Conservation (phyloP, 2,113 vertebrate species). For the Ceuthmochares aereus region DNA sequence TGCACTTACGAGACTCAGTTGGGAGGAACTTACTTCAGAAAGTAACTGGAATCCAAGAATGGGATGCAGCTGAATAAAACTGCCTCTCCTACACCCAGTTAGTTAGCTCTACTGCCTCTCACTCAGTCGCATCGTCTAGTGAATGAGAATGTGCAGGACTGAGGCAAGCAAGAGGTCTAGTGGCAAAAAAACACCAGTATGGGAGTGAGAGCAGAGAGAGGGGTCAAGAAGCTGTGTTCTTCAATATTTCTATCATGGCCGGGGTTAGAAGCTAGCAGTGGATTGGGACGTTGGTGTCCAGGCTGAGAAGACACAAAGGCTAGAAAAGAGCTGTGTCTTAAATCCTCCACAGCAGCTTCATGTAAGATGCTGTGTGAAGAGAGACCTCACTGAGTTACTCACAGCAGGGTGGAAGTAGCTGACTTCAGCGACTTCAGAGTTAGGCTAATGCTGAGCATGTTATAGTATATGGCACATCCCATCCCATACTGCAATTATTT, state of each 20-base stretch:
- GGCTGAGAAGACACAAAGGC: background rate
- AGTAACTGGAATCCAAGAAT: background rate
- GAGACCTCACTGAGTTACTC: slow-evolving; percentile 22
- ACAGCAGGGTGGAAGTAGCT: slow-evolving; percentile 11
- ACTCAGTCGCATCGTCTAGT: background rate
- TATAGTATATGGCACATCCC: slow-evolving; percentile 27
- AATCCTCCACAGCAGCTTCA: background rate
- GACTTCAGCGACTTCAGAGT: slow-evolving; percentile 30
- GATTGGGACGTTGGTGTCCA: background rate
- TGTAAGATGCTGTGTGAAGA: background rate
- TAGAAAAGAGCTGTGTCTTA: background rate
- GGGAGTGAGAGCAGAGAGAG: background rate
- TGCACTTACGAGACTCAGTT: background rate
- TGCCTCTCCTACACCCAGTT: background rate
- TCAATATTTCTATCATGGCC: background rate
- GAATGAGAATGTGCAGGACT: background rate
- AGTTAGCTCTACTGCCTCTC: background rate
- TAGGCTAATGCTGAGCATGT: background rate
- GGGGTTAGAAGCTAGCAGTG: background rate
- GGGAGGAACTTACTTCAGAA: background rate
- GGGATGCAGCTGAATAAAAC: background rate
- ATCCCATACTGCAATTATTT: slow-evolving; percentile 43
- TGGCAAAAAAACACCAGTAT: background rate
- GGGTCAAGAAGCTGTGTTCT: background rate
- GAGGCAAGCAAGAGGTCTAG: background rate